These are phyloP conservation scores for Hepsetus odoe DNA, from an alignment of 2,113 vertebrate species.

Conservation along the genomic window DNA sequence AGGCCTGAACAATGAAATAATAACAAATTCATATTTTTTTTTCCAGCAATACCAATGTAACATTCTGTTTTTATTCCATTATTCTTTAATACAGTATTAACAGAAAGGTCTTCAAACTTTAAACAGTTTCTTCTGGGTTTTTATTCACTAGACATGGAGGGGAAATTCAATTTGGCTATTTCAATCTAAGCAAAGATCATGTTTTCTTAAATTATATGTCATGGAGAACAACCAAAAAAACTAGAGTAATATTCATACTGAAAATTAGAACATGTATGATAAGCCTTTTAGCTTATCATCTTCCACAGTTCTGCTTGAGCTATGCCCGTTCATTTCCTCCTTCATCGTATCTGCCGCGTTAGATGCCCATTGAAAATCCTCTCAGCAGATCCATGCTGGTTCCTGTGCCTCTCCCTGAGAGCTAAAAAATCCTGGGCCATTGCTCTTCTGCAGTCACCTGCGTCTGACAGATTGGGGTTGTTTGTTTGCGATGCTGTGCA, in stretches of 20 bases:
- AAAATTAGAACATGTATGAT: not conserved
- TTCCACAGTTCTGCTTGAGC: not conserved
- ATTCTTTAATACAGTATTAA: too few species aligned
- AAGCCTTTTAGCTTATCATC: not conserved
- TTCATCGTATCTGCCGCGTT: not conserved
- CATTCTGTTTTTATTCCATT: too few species aligned
- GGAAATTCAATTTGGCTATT: too few species aligned
- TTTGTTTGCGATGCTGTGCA: constrained; percentile 17
- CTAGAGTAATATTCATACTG: too few species aligned
- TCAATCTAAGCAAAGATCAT: too few species aligned
- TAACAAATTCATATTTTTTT: too few species aligned
- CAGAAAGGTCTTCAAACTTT: too few species aligned
- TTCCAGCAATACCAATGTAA: too few species aligned
- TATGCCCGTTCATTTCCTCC: not conserved
- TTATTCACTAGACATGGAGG: too few species aligned
- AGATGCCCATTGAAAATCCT: not conserved
- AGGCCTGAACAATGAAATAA: not conserved
- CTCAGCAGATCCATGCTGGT: not conserved
- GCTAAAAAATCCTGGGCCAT: not conserved
- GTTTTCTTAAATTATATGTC: too few species aligned
- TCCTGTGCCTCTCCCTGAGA: not conserved
- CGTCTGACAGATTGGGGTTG: constrained; percentile 50
- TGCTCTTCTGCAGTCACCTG: constrained; percentile 15
- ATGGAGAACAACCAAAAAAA: too few species aligned
- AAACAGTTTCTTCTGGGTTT: too few species aligned